Evolutionary conservation across 1,140 invertebrate genomes (phyloP).

Genomic region (Euborellia annulipes): DNA sequence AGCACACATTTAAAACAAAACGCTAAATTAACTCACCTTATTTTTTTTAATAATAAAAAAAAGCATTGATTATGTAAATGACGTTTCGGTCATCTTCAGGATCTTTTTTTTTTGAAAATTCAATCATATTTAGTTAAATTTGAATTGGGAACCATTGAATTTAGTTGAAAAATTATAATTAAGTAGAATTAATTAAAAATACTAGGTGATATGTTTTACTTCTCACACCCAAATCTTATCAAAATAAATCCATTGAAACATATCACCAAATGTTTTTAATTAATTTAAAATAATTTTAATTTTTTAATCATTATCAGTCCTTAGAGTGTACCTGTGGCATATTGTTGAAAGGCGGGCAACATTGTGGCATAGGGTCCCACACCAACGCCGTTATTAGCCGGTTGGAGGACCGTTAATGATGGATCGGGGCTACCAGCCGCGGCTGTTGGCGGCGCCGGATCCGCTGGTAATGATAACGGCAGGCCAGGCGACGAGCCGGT

Average conservation of each 20-base stretch:
- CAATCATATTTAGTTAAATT: too few relatives aligned
- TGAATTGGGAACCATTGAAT: too few relatives aligned
- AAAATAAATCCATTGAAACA: conserved; percentile 1
- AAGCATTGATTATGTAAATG: too few relatives aligned
- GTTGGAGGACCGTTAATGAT: conserved; percentile 31
- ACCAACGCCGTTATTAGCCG: conserved; percentile 31
- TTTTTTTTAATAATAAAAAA: too few relatives aligned
- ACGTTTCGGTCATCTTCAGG: too few relatives aligned
- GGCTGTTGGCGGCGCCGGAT: conserved; percentile 29
- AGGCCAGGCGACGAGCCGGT: conserved; percentile 29
- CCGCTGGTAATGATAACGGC: conserved; percentile 36
- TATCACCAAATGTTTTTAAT: conserved; percentile 4
- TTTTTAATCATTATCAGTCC: conserved; percentile 29
- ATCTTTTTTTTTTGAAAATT: too few relatives aligned
- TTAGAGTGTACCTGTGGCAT: conserved; percentile 54
- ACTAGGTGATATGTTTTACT: too few relatives aligned
- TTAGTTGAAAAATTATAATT: too few relatives aligned
- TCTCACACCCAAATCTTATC: too few relatives aligned
- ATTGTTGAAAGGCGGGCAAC: conserved; percentile 54
- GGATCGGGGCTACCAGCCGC: conserved; percentile 21
- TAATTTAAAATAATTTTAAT: conserved; percentile 9
- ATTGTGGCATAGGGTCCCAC: conserved; percentile 39
- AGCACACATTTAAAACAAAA: too few relatives aligned
- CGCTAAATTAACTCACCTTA: too few relatives aligned
- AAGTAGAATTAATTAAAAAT: too few relatives aligned